phyloP scores from a whole-genome alignment of 1,140 invertebrate species.

The Drosophila ercepeae region DNA sequence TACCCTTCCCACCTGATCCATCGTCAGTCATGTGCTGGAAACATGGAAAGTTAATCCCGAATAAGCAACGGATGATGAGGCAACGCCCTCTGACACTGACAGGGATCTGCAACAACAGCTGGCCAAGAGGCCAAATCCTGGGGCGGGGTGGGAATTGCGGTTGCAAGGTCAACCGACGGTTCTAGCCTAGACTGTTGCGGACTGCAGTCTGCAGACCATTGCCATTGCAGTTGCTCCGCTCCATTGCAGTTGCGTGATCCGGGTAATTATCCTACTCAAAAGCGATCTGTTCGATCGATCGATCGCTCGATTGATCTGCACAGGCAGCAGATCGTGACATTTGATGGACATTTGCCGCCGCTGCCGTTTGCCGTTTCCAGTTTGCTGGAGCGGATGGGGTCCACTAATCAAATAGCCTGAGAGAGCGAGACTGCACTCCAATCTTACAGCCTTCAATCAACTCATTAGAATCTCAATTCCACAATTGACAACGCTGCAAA shows the following conservation, averaged over 20 bases:
- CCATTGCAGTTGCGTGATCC: constrained; percentile 60
- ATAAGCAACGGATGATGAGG: constrained; percentile 63
- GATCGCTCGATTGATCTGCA: constrained; percentile 68
- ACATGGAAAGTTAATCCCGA: constrained; percentile 65
- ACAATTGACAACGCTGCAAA: constrained; percentile 66
- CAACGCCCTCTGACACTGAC: constrained; percentile 60
- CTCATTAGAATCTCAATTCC: constrained; percentile 78
- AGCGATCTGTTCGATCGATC: constrained; percentile 45
- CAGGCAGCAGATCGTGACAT: constrained; percentile 73
- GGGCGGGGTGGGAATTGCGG: constrained; percentile 47
- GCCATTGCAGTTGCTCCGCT: constrained; percentile 4
- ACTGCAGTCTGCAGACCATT: not conserved
- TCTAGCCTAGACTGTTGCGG: constrained; percentile 31
- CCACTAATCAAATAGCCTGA: constrained; percentile 64
- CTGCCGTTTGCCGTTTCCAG: constrained; percentile 54
- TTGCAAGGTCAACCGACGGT: constrained; percentile 61
- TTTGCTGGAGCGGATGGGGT: constrained; percentile 25
- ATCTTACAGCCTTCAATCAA: constrained; percentile 57
- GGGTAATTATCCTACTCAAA: constrained; percentile 59
- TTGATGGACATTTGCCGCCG: constrained; percentile 79
- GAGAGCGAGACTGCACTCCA: constrained; percentile 10
- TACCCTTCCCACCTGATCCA: constrained; percentile 9
- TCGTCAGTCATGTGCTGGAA: constrained; percentile 64
- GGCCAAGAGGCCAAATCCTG: constrained; percentile 39
- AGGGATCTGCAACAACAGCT: constrained; percentile 31